Base-by-base conservation (phyloP, 2,113 vertebrate genomes). In the Melozone crissalis region DNA sequence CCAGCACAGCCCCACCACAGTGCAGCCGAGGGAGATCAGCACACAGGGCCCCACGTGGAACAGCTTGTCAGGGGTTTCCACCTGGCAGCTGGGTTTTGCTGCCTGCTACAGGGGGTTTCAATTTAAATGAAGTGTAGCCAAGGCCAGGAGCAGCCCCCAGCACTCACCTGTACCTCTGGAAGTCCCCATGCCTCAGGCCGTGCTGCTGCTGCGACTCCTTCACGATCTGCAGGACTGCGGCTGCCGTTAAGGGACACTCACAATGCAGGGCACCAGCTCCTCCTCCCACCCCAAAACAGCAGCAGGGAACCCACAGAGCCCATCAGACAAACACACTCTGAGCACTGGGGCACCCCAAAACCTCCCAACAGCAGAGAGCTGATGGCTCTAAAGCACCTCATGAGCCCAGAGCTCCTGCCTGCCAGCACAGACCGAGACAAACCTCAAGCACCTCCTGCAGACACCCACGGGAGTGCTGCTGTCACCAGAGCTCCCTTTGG, bases 161-260 rank as follows among this genome's bases (percentile, higher is more conserved):
- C 85, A 98, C 98, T 98, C 5, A 99, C 99, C 99, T 99, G 98
- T 99, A 99, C 96, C 99, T 98, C 98, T 99, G 99, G 97, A 99
- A 99, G 96, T 99, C 99, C 87, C 99, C 99, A 13, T 99, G 99
- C 31, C 99, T 98, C 94, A 99, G 97, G 13, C 99, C 99, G n/a
- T 99, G 99, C 95, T 99, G 99, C 96, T 99, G 99, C 97, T 99
- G 99, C 4, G 99, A 99, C 66, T 99, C 99, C 95, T 99, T 99
- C 93, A 99, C 99, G 35, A 99, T 99, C 97, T 99, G 99, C 91
- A 99, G 98, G 94, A 99, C 99, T 99, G 94, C 0, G 41, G 65
- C 26, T 71, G 3, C 26, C 1, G 58, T 98, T 98, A 98, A 99
- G 99, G 98, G 96, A 95, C 94, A 62, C 15, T 9, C 24, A 87